Base-by-base conservation (phyloP, 2,113 vertebrate genomes). In the Microtus oregoni region DNA sequence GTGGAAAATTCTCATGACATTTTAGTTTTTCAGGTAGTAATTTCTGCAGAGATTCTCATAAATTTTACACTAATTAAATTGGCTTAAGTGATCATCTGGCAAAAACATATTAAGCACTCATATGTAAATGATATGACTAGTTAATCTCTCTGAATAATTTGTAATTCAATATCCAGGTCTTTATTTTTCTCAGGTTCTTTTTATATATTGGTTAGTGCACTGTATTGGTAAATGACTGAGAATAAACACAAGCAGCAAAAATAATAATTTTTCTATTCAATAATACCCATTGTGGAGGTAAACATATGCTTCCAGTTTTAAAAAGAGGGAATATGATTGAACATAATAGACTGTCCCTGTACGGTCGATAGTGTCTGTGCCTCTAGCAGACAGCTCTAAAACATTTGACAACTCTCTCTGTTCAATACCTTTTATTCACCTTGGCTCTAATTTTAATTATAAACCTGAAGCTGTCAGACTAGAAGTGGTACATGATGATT, bases 361-460 rank as follows among this genome's bases (percentile, higher is more conserved):
- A 75, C 73, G 58, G 78, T 75, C 22, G 41, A 38, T 81, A 83
- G 79, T 63, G 3, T 1, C 6, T 93, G 22, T 93, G 5, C 11
- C 58, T 28, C 44, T 77, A 0, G 3, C 8, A 22, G 55, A 7
- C 3, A 26, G 3, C 47, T 82, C 20, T 70, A 68, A 89, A 89
- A 35, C 67, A 30, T 86, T 83, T 81, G 89, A 89, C 38, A 72
- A 86, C 28, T 89, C 41, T 94, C 61, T 94, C 12, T 92, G 68
- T 10, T 77, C 9, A 94, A 79, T 38, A 90, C 0, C 26, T 90
- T 89, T 86, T 86, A 83, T 92, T 94, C 26, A 87, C 28, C 55
- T 91, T 94, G 32, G 32, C 9, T 94, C 94, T 96, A 41, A 32
- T 91, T 96, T 97, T 95, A 91, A 95, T 96, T 96, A 67, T 38